Base-by-base conservation (phyloP, 2,797 vertebrate species). In the Pelobates cultripes region DNA sequence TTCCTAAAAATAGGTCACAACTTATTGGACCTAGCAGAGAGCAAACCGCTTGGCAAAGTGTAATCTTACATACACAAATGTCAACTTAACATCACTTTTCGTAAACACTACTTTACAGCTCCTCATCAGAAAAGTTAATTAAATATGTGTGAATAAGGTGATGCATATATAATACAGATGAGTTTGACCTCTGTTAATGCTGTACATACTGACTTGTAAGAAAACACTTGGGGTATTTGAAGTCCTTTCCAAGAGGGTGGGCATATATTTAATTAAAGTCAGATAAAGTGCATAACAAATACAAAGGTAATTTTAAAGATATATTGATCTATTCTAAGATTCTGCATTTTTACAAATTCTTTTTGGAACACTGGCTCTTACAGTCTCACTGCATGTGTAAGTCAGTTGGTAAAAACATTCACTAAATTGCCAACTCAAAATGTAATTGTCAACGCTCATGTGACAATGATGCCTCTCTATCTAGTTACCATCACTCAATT, bases 41-140 rank as follows among this genome's bases (percentile, higher is more conserved):
- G 3, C 7, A 78, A 77, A 68, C 0, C 10, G 53, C 67, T n/a
- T 69, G 15, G n/a, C 60, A 84, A 69, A 74, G 68, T 73, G 77
- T 41, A 79, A 82, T 42, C 57, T 10, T 71, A 82, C 71, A 75
- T 53, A 79, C 71, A 78, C 75, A 77, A 82, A 83, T 72, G 67
- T 55, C 71, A 77, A 73, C 61, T 67, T 63, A 78, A 78, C 43
- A 51, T 51, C 43, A n/a, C 57, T 47, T 67, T 60, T 43, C 73
- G 77, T 43, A 63, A 60, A 64, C 40, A 79, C 1, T 8, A n/a
- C 45, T n/a, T 63, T n/a, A 55, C 40, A 47, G 9, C 41, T 5
- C 41, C 43, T 75, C 57, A 76, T 40, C 17, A 81, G 43, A 7
- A 57, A 4, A 44, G 43, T 41, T 76, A 41, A 53, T 43, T 81